Base-by-base conservation (phyloP, 2,797 vertebrate species). In the Prunella strophiata region DNA sequence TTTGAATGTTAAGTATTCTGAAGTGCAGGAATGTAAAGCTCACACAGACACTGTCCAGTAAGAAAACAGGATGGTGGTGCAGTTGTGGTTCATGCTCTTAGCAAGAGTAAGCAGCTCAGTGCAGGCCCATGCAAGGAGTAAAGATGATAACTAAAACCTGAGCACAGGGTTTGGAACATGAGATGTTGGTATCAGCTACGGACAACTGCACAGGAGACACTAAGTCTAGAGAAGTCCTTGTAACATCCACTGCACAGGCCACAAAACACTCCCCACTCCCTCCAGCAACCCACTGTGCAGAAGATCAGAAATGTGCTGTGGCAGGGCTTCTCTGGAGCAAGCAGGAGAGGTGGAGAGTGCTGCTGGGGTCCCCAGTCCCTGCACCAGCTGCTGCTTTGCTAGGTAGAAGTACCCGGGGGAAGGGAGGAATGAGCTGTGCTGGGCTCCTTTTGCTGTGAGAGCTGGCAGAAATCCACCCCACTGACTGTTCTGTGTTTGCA, bases 121-220 rank as follows among this genome's bases (percentile, higher is more conserved):
- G 63, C 74, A 72, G 65, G 75, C 54, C 52, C 0, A 0, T 68
- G 88, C 48, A 76, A 73, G 58, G 88, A 65, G 38, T 76, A 30
- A 65, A 85, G 91, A 87, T 65, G 88, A 54, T 40, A 80, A 47
- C 57, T 93, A 91, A 91, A 94, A 94, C 50, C 71, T 87, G 95
- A 90, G 88, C 74, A 87, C 85, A 74, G 83, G 81, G 17, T 68
- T 74, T 93, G 95, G 91, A 96, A 96, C 73, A 74, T 94, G 94
- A 97, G 74, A 85, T 82, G 50, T 50, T 79, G 89, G 71, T 89
- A 55, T 96, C 96, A 94, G 88, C 94, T 91, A 84, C 66, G 11
- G 95, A 94, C 95, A 96, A 91, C 96, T 95, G 93, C 11, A 7
- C 4, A 73, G 96, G 96, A 96, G 96, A 94, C 95, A 76, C 21